phyloP scores from a whole-genome alignment of 2,888 invertebrate genomes.

The Eupithecia centaureata region DNA sequence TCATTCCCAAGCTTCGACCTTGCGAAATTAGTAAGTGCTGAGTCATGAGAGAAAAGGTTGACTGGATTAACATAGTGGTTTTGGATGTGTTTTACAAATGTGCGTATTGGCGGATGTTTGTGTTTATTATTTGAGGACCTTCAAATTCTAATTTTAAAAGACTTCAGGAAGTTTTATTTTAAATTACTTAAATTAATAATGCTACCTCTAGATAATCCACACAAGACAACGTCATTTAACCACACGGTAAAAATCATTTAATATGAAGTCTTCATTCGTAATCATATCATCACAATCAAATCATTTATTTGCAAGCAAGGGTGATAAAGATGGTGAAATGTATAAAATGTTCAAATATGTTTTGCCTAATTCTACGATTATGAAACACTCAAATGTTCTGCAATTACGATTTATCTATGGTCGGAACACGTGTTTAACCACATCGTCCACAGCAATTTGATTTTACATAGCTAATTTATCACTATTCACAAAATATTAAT shows the following conservation, averaged over 20 bases:
- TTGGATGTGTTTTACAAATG: constrained; percentile 15
- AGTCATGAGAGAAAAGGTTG: constrained; percentile 27
- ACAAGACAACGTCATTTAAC: no score
- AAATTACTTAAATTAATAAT: not conserved
- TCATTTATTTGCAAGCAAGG: no score
- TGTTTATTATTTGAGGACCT: not conserved
- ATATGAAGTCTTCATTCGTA: no score
- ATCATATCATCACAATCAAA: no score
- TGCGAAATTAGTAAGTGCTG: constrained; percentile 34
- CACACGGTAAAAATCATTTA: no score
- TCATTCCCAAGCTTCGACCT: constrained; percentile 34
- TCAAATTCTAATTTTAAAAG: not conserved
- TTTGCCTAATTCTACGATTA: not conserved
- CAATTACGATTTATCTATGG: not conserved
- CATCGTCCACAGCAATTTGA: constrained; percentile 13
- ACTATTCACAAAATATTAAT: constrained; percentile 10
- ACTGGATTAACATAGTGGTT: constrained; percentile 26
- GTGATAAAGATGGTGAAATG: no score
- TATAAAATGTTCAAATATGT: no score
- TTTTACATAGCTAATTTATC: constrained; percentile 18
- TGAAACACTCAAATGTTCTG: not conserved
- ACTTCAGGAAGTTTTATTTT: not conserved
- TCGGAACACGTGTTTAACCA: constrained; percentile 4
- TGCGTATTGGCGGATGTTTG: not conserved
- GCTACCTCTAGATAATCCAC: no score